Evolutionary conservation across 2,888 invertebrate genomes (phyloP).

Genomic region (Serrognathus titanus): DNA sequence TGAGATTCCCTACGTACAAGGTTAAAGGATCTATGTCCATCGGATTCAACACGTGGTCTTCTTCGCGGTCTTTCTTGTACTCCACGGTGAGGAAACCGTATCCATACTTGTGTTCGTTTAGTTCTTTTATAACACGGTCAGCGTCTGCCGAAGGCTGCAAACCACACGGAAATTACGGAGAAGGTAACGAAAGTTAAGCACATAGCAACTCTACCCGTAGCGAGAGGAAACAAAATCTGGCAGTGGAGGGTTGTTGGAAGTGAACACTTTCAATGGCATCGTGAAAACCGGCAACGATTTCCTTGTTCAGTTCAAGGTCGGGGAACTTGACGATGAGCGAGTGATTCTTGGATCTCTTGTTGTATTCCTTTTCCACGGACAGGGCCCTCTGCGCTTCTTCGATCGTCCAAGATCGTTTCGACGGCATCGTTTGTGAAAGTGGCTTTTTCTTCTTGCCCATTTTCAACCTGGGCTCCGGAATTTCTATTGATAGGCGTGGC

Average conservation of each 20-base stretch:
- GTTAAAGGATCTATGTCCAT: constrained; percentile 65
- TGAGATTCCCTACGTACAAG: constrained; percentile 65
- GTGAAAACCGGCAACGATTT: constrained; percentile 60
- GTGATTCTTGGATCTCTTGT: constrained; percentile 51
- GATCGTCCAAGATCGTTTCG: constrained; percentile 54
- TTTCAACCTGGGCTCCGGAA: neutral
- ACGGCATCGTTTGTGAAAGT: constrained; percentile 54
- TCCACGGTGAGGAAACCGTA: constrained; percentile 58
- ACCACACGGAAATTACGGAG: neutral
- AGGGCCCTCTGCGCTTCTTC: constrained; percentile 61
- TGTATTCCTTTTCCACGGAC: constrained; percentile 57
- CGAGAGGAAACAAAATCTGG: constrained; percentile 63
- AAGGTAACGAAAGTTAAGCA: neutral
- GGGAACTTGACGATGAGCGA: constrained; percentile 65
- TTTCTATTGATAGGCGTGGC: neutral
- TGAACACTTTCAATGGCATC: constrained; percentile 61
- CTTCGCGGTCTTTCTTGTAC: constrained; percentile 56
- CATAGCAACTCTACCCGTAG: constrained; percentile 35
- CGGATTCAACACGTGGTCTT: constrained; percentile 51
- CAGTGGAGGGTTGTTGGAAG: constrained; percentile 62
- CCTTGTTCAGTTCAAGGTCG: constrained; percentile 61
- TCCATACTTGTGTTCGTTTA: constrained; percentile 60
- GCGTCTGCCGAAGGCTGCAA: constrained; percentile 55
- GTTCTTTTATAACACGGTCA: constrained; percentile 54
- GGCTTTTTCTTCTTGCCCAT: constrained; percentile 48